Percentiles rank a stretch among this genome's conserved stretches.
phyloP scores from a whole-genome alignment of 1,140 invertebrate genomes.

The Metopolophium dirhodum region DNA sequence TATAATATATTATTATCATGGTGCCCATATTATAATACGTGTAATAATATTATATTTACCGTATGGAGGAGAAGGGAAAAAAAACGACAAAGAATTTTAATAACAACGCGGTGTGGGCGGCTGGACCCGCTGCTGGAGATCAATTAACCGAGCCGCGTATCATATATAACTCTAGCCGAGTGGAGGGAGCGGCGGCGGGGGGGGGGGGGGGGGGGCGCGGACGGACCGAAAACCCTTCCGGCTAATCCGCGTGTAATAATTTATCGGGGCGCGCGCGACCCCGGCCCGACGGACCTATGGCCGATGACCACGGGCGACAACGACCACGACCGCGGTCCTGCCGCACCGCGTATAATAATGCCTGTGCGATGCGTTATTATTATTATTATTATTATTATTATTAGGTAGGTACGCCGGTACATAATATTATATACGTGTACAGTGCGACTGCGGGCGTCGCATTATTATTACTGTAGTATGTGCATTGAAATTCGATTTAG shows the following conservation, averaged over 20 bases:
- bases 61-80: background rate
- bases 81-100: constrained; percentile 49
- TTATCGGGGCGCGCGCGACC: constrained; percentile 18
- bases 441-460: background rate
- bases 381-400: background rate
- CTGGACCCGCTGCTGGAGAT: constrained; percentile 33
- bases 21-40: background rate
- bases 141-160: constrained; percentile 36
- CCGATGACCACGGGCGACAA: constrained; percentile 31
- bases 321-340: background rate
- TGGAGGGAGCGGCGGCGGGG: no score
- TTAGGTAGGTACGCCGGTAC: background rate
- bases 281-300: background rate
- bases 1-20: background rate
- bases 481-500: constrained; percentile 1
- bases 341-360: background rate
- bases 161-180: background rate
- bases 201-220: background rate
- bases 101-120: constrained; percentile 47
- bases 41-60: background rate
- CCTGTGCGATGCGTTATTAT: background rate
- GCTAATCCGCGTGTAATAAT: constrained; percentile 43
- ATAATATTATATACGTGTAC: no score
- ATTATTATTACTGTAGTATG: background rate
- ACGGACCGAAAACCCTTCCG: constrained; percentile 39